phyloP scores from a whole-genome alignment of 2,888 invertebrate genomes.

The Plebejus melissa region DNA sequence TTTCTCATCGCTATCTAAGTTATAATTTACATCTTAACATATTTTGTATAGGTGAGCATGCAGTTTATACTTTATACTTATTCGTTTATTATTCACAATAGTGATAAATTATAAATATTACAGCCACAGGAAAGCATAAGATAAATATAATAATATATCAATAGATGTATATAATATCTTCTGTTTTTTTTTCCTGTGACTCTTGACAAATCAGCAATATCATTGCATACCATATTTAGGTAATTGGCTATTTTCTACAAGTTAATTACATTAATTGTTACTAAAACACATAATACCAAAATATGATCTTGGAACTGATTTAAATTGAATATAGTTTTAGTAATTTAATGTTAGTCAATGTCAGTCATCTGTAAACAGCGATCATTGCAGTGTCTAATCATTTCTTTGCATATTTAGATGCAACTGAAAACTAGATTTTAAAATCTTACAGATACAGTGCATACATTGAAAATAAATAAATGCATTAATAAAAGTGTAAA shows the following conservation, averaged over 20 bases:
- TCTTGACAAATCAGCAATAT: background rate
- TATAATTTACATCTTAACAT: constrained; percentile 20
- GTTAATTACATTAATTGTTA: background rate
- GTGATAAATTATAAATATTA: constrained; percentile 3
- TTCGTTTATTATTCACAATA: constrained; percentile 19
- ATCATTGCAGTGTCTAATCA: constrained; percentile 32
- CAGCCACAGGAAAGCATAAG: background rate
- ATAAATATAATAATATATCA: background rate
- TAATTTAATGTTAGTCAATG: background rate
- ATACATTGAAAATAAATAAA: constrained; percentile 49
- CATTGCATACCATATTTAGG: background rate
- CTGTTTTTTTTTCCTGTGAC: background rate
- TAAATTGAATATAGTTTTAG: background rate
- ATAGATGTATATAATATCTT: background rate
- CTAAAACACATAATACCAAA: background rate
- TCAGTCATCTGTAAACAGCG: constrained; percentile 32
- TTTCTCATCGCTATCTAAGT: background rate
- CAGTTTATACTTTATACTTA: constrained; percentile 1
- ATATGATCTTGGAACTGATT: background rate
- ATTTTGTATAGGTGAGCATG: constrained; percentile 18
- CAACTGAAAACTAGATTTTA: background rate
- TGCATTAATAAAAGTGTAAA: constrained; percentile 49
- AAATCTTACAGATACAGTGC: constrained; percentile 1
- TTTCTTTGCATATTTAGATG: background rate
- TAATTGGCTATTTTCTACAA: background rate